Percentiles rank a stretch among this genome's conserved stretches.
Conservation (phyloP, 2,113 vertebrate species). For the Athene cunicularia region DNA sequence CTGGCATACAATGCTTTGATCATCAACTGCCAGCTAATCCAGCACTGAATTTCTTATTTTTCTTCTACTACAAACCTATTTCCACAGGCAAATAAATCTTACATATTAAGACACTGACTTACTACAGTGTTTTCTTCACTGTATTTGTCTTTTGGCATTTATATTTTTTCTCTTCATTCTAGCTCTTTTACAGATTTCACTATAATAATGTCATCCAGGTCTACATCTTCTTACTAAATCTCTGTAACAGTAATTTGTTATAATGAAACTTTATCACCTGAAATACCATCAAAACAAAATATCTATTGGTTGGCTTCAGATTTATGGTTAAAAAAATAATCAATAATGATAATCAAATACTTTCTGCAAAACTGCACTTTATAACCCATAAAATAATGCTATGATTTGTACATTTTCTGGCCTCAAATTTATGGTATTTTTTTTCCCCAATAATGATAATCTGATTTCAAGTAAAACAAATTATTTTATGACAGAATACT, state of each 20-base stretch:
- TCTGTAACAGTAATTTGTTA: not conserved
- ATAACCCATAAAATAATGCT: not conserved
- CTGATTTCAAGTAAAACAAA: not conserved
- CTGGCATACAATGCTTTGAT: not conserved
- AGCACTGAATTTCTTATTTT: not conserved
- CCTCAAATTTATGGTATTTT: not conserved
- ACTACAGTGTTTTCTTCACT: not conserved
- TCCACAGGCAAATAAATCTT: not conserved
- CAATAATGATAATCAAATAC: slow-evolving; percentile 1
- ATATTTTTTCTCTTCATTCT: not conserved
- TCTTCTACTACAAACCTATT: not conserved
- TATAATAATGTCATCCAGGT: not conserved
- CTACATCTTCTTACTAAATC: not conserved
- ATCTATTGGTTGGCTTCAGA: not conserved
- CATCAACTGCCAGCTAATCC: not conserved
- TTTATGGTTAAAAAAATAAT: not conserved
- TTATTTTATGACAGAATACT: not conserved
- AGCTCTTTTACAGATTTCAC: not conserved
- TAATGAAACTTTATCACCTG: not conserved
- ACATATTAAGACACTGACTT: not conserved
- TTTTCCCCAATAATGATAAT: not conserved
- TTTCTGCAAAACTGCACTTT: not conserved
- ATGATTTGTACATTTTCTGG: not conserved
- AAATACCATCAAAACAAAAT: not conserved
- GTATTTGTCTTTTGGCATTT: not conserved